Evolutionary conservation across 2,113 vertebrate genomes (phyloP), one percentile per base, ranked within the genome.

Genomic region (Pycnonotus jocosus): DNA sequence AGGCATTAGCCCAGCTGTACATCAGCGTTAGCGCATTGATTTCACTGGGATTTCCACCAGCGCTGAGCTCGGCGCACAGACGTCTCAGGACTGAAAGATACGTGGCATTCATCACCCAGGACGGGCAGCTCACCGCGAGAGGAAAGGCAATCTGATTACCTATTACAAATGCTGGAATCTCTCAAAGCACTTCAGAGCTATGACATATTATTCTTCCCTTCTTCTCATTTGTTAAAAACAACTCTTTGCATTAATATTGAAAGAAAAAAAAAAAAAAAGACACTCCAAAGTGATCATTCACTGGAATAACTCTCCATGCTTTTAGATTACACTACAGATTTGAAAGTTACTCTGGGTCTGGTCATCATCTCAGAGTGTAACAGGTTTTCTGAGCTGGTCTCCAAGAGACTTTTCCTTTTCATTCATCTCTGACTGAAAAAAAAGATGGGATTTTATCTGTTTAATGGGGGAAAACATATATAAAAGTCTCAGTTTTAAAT

Each of bases 141-240:
- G 93, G 37, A 82, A 86, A 85, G 82, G 83, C 62, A 96, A 96
- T 86, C 56, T 69, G 90, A 87, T 92, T 96, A 90, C 92, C 95
- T 95, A 68, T 76, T 93, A 76, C 24, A 85, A 92, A 93, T 10
- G 80, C 85, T 83, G 82, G 8, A 74, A 90, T 90, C 91, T 94
- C 95, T 87, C 84, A 96, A 92, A 88, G 76, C 82, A 91, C 76
- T 96, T 91, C 60, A 66, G 60, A 95, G 31, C 51, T 66, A 30
- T 45, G 94, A 93, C 20, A 11, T 31, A 38, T 53, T 71, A 93
- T 70, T 73, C 72, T 62, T 61, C 78, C 47, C n/a, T 77, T 21
- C 62, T 82, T 66, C 64, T 84, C 42, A 50, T 74, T 77, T 24
- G 6, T 87, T 91, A 88, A 82, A 88, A 91, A 60, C 31, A 95